Conservation (phyloP, 2,888 invertebrate genomes). For the Scelioninae gen. 2 region DNA sequence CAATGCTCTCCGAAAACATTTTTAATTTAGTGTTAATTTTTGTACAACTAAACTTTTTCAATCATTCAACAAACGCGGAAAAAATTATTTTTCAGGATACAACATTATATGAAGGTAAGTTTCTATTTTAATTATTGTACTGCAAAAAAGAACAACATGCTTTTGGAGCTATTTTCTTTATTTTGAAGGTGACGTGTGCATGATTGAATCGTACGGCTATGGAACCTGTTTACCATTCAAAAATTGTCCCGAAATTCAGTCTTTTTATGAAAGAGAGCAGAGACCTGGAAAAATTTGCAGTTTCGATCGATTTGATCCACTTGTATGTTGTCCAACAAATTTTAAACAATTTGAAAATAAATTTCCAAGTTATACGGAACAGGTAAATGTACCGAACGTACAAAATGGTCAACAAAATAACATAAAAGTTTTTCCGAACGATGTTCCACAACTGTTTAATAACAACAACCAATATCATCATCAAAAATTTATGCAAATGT, state of each 20-base stretch:
- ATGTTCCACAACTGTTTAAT: too few species aligned
- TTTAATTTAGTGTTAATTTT: slow-evolving; percentile 2
- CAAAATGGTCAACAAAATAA: too few species aligned
- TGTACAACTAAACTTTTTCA: background rate
- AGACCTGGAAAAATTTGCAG: slow-evolving; percentile 3
- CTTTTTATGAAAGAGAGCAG: background rate
- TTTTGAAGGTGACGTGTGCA: slow-evolving; percentile 29
- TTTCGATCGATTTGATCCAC: background rate
- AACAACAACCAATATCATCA: too few species aligned
- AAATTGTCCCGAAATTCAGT: slow-evolving; percentile 8
- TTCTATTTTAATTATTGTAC: background rate
- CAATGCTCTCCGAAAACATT: slow-evolving; percentile 4
- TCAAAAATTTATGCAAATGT: too few species aligned
- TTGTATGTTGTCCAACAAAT: slow-evolving; percentile 13
- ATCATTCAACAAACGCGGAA: slow-evolving; percentile 1
- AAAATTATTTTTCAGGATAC: slow-evolving; percentile 1
- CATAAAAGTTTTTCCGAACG: too few species aligned
- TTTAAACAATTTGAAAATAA: slow-evolving; percentile 1
- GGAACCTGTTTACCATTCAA: slow-evolving; percentile 7
- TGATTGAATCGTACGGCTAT: background rate
- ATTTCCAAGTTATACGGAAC: too few species aligned
- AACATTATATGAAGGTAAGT: slow-evolving; percentile 18
- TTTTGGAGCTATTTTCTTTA: slow-evolving; percentile 2
- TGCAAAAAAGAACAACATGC: background rate
- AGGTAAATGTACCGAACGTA: too few species aligned